These are phyloP conservation scores for Philonicus albiceps DNA, from an alignment of 2,888 invertebrate genomes.

Conservation along the genomic window DNA sequence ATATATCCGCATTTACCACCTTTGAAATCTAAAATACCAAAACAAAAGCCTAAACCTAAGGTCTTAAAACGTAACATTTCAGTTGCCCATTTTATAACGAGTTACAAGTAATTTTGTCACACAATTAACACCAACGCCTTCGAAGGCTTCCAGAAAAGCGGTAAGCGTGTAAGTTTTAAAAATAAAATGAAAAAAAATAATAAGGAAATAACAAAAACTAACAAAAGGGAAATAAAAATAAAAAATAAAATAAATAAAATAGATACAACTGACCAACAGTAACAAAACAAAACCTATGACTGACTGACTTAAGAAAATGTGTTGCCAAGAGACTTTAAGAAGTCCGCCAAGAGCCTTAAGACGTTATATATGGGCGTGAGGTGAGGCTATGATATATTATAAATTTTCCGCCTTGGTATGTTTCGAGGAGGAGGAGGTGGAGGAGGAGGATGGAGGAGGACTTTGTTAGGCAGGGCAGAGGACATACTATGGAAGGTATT, in stretches of 20 bases:
- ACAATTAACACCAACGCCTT: constrained; percentile 45
- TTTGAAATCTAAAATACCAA: not conserved
- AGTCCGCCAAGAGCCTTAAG: not conserved
- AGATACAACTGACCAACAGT: not conserved
- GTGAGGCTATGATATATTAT: constrained; percentile 22
- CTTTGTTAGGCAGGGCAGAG: constrained; percentile 3
- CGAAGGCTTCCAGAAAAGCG: constrained; percentile 11
- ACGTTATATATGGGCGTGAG: constrained; percentile 14
- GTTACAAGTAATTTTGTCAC: constrained; percentile 42
- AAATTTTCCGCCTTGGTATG: not conserved
- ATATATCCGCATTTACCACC: not conserved
- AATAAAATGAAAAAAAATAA: not conserved
- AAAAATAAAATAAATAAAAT: not conserved
- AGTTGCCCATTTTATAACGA: constrained; percentile 40
- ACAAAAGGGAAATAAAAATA: not conserved
- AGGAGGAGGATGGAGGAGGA: not conserved
- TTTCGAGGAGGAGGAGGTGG: not conserved
- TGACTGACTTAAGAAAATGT: not conserved
- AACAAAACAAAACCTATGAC: not conserved
- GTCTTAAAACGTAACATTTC: not conserved
- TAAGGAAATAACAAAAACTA: not conserved
- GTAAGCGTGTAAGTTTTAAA: not conserved
- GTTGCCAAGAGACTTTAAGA: not conserved
- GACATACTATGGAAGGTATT: not conserved
- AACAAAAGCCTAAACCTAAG: not conserved